Percentiles rank a stretch among this genome's conserved stretches.
Conservation (phyloP, 2,888 invertebrate genomes). For the Corbicula japonica region DNA sequence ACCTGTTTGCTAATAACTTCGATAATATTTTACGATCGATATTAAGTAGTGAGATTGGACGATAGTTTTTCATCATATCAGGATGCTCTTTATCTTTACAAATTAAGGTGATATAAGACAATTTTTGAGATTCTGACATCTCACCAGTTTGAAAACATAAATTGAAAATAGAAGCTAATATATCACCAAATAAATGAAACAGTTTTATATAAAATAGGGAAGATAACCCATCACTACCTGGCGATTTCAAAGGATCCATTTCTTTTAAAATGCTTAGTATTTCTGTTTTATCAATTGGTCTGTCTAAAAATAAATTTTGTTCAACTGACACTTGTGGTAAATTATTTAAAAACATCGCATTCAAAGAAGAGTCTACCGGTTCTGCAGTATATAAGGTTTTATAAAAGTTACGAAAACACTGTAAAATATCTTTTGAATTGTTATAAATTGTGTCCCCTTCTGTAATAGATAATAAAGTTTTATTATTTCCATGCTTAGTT, state of each 20-base stretch:
- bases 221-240: conserved; percentile 45
- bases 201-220: conserved; percentile 40
- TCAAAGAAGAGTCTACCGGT: conserved; percentile 14
- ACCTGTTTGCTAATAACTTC: conserved; percentile 57
- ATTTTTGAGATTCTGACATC: conserved; percentile 44
- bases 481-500: background rate
- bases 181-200: conserved; percentile 47
- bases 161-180: conserved; percentile 18
- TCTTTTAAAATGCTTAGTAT: conserved; percentile 20
- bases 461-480: conserved; percentile 12
- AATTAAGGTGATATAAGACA: conserved; percentile 52
- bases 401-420: conserved; percentile 32
- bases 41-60: conserved; percentile 69
- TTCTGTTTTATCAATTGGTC: conserved; percentile 27
- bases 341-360: conserved; percentile 16
- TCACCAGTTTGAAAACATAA: conserved; percentile 24
- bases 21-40: conserved; percentile 69
- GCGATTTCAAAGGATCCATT: conserved; percentile 39
- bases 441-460: background rate
- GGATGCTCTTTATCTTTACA: conserved; percentile 62
- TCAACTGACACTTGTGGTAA: conserved; percentile 21
- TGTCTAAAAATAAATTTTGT: conserved; percentile 9
- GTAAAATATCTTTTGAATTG: conserved; percentile 23
- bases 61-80: conserved; percentile 59
- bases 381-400: conserved; percentile 20